These are phyloP conservation scores for Nothocercus nigrocapillus DNA, from an alignment of 2,113 vertebrate species.

Conservation along the genomic window DNA sequence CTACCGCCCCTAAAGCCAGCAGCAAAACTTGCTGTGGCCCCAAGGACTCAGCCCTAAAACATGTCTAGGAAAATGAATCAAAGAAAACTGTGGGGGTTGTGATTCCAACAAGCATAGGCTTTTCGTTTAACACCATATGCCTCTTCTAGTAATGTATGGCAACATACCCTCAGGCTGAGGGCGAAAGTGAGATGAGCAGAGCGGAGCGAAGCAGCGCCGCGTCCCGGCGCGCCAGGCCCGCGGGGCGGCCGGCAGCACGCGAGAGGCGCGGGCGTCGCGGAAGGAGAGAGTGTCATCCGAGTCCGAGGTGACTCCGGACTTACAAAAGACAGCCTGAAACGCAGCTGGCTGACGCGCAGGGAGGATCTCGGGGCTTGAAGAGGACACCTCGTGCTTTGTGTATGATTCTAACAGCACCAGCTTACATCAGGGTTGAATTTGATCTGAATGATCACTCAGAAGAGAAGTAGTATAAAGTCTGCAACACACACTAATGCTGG, in stretches of 20 bases:
- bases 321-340: constrained; percentile 17
- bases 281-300: not conserved
- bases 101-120: not conserved
- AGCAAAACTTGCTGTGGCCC: not conserved
- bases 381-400: constrained; percentile 7
- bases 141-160: not conserved
- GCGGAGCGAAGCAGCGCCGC: not conserved
- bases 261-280: no score
- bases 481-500: constrained; percentile 46
- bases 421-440: constrained; percentile 35
- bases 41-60: not conserved
- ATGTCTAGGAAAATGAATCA: not conserved
- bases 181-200: not conserved
- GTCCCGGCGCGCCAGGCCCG: fast-evolving
- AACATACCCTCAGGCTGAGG: not conserved
- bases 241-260: no score
- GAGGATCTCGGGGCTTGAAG: constrained; percentile 18
- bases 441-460: constrained; percentile 54
- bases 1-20: not conserved
- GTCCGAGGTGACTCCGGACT: not conserved
- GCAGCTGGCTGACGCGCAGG: not conserved
- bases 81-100: not conserved
- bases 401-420: not conserved
- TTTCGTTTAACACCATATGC: not conserved
- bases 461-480: constrained; percentile 42